A percentile compares a stretch with the other conserved stretches of the same genome.
phyloP scores from a whole-genome alignment of 2,797 vertebrate species.

The Tenualosa thibaudeaui region DNA sequence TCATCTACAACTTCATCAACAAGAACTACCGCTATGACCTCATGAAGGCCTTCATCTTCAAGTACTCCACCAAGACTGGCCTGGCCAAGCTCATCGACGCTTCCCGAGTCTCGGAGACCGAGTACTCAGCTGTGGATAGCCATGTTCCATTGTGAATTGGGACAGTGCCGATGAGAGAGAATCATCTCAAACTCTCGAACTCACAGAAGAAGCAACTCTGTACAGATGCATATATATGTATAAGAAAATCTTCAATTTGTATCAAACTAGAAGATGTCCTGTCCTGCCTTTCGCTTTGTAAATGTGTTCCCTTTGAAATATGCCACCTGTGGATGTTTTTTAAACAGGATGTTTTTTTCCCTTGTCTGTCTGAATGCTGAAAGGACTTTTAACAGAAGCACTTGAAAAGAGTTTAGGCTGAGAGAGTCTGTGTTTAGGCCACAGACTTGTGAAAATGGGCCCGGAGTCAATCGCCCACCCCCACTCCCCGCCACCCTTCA shows the following conservation, averaged over 20 bases:
- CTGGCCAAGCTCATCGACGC: constrained; percentile 84
- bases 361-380: background rate
- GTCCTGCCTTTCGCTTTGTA: background rate
- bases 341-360: background rate
- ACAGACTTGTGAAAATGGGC: constrained; percentile 20
- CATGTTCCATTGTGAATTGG: constrained; percentile 45
- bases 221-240: background rate
- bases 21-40: constrained; percentile 87
- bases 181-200: background rate
- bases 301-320: background rate
- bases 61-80: constrained; percentile 88
- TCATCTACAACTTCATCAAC: constrained; percentile 88
- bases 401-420: constrained; percentile 52
- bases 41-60: constrained; percentile 92
- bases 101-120: constrained; percentile 79
- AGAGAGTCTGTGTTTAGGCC: constrained; percentile 6
- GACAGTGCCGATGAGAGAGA: background rate
- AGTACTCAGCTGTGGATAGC: constrained; percentile 74
- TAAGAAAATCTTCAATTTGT: background rate
- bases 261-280: background rate
- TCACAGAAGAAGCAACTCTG: background rate
- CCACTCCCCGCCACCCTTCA: background rate
- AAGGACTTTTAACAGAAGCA: constrained; percentile 50
- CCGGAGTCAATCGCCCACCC: background rate
- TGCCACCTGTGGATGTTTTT: background rate